Percentiles rank a stretch among this genome's conserved stretches.
These are phyloP conservation scores for Bhutanitis thaidina DNA, from an alignment of 2,888 invertebrate species.

Conservation along the genomic window DNA sequence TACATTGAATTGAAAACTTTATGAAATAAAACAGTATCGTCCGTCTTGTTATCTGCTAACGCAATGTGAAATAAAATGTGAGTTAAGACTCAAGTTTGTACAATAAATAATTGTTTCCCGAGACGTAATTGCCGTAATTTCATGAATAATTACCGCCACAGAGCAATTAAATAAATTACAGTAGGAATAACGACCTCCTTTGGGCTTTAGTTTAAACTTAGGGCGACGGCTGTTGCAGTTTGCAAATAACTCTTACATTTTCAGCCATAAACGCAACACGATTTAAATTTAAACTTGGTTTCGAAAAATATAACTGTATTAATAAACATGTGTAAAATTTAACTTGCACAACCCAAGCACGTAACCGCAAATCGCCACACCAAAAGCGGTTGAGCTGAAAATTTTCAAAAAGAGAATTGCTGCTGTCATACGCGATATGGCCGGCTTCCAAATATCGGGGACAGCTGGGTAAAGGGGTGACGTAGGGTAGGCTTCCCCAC, in stretches of 20 bases:
- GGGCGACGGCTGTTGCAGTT: slow-evolving; percentile 65
- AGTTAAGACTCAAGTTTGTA: slow-evolving; percentile 76
- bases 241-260: slow-evolving; percentile 44
- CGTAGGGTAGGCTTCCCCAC: slow-evolving; percentile 55
- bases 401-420: slow-evolving; percentile 71
- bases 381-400: slow-evolving; percentile 57
- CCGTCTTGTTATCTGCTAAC: slow-evolving; percentile 64
- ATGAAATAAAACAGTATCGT: slow-evolving; percentile 36
- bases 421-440: slow-evolving; percentile 76
- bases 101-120: slow-evolving; percentile 78
- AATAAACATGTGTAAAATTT: slow-evolving; percentile 42
- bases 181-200: slow-evolving; percentile 74
- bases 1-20: not conserved
- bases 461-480: slow-evolving; percentile 34
- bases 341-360: slow-evolving; percentile 55
- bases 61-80: slow-evolving; percentile 75
- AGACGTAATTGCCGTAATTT: slow-evolving; percentile 79
- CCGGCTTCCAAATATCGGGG: slow-evolving; percentile 65
- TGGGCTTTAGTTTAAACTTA: slow-evolving; percentile 71
- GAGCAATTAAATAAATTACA: slow-evolving; percentile 80
- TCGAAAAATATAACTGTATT: slow-evolving; percentile 23
- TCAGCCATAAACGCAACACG: slow-evolving; percentile 28
- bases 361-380: slow-evolving; percentile 66
- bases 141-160: slow-evolving; percentile 79
- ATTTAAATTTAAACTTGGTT: slow-evolving; percentile 17